Base-by-base conservation (phyloP, 2,113 vertebrate genomes). In the Thymallus thymallus region DNA sequence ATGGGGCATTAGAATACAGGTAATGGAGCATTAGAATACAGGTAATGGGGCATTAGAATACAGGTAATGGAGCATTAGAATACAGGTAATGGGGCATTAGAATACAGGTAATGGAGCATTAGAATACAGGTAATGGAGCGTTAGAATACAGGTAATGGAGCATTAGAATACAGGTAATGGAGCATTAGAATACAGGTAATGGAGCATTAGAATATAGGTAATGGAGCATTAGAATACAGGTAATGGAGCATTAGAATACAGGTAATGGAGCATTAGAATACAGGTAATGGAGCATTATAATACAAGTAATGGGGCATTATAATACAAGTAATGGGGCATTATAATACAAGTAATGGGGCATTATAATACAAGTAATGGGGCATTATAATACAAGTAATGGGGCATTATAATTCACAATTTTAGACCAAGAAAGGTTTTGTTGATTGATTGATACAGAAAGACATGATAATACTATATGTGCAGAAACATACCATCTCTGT, bases 401-500 rank as follows among this genome's bases (percentile, higher is more conserved):
- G 24, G 7, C 29, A 35, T 32, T 45, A 22, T 16, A 61, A 62
- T 1, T 46, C 5, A 30, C 5, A 24, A 24, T 20, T n/a, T 20
- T n/a, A 20, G 16, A 18, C 26, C 32, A 35, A 62, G 2, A 9
- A 71, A 26, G 6, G 6, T 45, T 22, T 18, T 24, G 24, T 48
- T 48, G 60, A 41, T 48, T 32, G 22, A 55, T 30, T 14, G 23
- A 58, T 12, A 41, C 35, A 41, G 35, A 41, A 41, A 10, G 35
- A 41, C 35, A 30, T 70, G 45, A 41, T 14, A 24, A 61, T 5
- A 62, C 23, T 13, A 5, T 10, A 9, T 60, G 13, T 46, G 23
- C 10, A 58, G 41, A 41, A 4, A 73, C 91, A 91, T 76, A 98
- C 96, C 95, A 63, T 97, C 96, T 78, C 94, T 89, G 79, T 91